Conservation (phyloP, 2,113 vertebrate genomes). For the Grammomys dolichurus region DNA sequence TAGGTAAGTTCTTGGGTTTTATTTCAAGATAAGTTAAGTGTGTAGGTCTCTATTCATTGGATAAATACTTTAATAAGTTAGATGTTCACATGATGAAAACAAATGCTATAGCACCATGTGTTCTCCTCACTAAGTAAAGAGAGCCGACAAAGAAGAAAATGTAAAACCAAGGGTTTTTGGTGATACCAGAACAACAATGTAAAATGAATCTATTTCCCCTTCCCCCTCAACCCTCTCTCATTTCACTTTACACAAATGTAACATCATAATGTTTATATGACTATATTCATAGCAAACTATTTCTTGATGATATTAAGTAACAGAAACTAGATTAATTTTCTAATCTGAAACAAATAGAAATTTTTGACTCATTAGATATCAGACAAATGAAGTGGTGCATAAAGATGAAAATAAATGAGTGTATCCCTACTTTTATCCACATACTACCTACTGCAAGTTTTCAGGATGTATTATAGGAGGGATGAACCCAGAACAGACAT, state of each 20-base stretch:
- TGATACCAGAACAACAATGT: background rate
- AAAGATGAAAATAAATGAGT: background rate
- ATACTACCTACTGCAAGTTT: background rate
- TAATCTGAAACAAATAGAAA: background rate
- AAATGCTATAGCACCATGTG: background rate
- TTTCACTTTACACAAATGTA: background rate
- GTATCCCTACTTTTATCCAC: background rate
- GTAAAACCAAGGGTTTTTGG: background rate
- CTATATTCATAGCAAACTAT: background rate
- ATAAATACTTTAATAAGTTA: conserved; percentile 23
- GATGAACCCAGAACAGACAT: background rate
- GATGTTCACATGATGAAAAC: background rate
- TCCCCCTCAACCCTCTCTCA: background rate
- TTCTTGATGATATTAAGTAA: background rate
- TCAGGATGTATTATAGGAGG: background rate
- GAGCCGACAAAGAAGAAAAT: background rate
- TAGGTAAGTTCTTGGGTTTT: background rate
- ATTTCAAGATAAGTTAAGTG: background rate
- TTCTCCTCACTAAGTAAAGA: background rate
- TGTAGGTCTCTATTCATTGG: background rate
- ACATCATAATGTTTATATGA: background rate
- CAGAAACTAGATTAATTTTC: background rate
- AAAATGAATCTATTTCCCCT: background rate
- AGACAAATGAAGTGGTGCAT: background rate
- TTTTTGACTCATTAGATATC: background rate